Conservation (phyloP, 2,888 invertebrate genomes). For the Acronicta psi region DNA sequence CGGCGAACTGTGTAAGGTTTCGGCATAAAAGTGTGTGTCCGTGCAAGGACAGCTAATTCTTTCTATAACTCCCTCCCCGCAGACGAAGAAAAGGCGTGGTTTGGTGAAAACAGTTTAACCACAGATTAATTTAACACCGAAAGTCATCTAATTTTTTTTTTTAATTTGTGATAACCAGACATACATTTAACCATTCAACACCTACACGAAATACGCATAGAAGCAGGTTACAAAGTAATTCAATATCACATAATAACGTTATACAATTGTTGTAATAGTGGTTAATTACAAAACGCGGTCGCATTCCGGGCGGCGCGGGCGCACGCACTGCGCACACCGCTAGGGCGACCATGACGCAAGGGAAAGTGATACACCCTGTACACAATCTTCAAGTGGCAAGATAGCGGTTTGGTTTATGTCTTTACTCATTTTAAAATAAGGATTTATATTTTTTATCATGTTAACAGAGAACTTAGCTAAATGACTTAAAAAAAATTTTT, state of each 20-base stretch:
- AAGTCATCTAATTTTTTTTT: no score
- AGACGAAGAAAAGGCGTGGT: no score
- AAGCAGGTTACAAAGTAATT: constrained; percentile 22
- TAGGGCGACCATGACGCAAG: constrained; percentile 62
- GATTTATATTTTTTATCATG: no score
- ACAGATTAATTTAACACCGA: no score
- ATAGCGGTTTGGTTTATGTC: background rate
- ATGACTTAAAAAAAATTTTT: no score
- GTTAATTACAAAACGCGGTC: constrained; percentile 70
- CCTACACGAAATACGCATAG: background rate
- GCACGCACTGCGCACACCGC: constrained; percentile 31
- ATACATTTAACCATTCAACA: background rate
- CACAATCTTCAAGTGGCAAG: background rate
- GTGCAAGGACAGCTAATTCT: no score
- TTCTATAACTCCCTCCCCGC: no score
- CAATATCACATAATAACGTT: constrained; percentile 46
- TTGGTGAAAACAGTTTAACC: no score
- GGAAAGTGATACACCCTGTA: constrained; percentile 45
- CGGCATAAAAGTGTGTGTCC: no score
- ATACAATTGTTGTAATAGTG: constrained; percentile 60
- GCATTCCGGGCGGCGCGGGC: constrained; percentile 63
- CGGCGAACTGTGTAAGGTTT: no score
- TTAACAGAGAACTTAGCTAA: no score
- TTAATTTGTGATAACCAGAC: no score
- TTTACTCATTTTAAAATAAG: background rate